Percentiles rank a stretch among this genome's conserved stretches.
Conservation (phyloP, 1,140 invertebrate genomes). For the Meloidogyne hapla region DNA sequence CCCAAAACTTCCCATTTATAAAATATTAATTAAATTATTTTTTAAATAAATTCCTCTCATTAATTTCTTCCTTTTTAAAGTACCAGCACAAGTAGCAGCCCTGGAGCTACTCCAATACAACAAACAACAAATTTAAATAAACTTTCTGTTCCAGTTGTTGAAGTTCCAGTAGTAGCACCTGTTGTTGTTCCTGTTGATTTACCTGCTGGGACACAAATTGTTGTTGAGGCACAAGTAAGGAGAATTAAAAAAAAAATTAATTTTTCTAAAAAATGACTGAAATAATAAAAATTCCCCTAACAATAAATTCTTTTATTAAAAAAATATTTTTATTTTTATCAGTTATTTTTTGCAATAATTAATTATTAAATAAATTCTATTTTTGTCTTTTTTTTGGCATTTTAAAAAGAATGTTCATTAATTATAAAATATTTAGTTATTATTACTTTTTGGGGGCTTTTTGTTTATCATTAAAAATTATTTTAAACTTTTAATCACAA, state of each 20-base stretch:
- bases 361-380: neutral
- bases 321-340: neutral
- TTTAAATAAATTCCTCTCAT: no score
- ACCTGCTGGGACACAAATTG: slow-evolving; percentile 61
- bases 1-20: no score
- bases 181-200: slow-evolving; percentile 50
- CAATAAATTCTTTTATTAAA: no score
- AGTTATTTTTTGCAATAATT: no score
- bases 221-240: slow-evolving; percentile 55
- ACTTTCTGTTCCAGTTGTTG: neutral
- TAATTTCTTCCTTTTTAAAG: neutral
- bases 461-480: slow-evolving; percentile 6
- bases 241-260: neutral
- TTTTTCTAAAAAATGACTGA: no score
- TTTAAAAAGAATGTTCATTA: neutral
- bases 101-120: neutral
- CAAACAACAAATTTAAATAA: neutral
- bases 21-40: no score
- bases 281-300: no score
- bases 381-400: neutral
- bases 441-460: neutral
- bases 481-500: neutral
- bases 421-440: neutral
- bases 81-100: neutral
- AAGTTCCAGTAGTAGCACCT: slow-evolving; percentile 22